Evolutionary conservation across 2,113 vertebrate species (phyloP).

Genomic region (Centrocercus urophasianus): DNA sequence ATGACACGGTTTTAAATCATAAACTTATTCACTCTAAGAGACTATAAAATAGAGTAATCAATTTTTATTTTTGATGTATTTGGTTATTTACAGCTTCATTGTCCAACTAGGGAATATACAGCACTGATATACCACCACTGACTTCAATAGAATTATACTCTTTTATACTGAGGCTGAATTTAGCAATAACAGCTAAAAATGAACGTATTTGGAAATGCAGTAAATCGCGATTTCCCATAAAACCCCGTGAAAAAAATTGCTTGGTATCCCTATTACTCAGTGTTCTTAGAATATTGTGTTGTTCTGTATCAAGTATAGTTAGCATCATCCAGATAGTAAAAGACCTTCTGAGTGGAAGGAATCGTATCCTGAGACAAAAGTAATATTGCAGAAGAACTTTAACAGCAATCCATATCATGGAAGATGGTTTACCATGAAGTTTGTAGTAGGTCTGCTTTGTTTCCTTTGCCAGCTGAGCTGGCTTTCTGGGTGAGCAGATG

Average conservation of each 20-base stretch:
- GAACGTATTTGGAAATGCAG: constrained; percentile 38
- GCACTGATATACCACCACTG: constrained; percentile 48
- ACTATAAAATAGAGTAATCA: constrained; percentile 69
- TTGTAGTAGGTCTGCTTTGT: neutral
- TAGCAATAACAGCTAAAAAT: constrained; percentile 51
- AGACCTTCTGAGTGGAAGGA: neutral
- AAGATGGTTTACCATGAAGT: neutral
- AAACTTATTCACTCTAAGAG: constrained; percentile 71
- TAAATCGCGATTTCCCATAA: constrained; percentile 54
- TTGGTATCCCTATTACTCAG: neutral
- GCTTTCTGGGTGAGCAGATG: neutral
- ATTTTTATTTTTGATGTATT: constrained; percentile 72
- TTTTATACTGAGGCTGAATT: constrained; percentile 58
- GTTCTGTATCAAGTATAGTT: neutral
- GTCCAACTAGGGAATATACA: constrained; percentile 49
- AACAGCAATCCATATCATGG: neutral
- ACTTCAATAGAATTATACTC: constrained; percentile 50
- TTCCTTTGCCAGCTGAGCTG: neutral
- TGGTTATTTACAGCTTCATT: constrained; percentile 70
- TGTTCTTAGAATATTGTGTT: neutral
- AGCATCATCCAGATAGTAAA: neutral
- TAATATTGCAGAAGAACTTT: neutral
- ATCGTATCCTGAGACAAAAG: neutral
- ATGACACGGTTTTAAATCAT: constrained; percentile 55
- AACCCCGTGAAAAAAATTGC: neutral